phyloP scores from a whole-genome alignment of 2,888 invertebrate species.

The Philaethria dido region DNA sequence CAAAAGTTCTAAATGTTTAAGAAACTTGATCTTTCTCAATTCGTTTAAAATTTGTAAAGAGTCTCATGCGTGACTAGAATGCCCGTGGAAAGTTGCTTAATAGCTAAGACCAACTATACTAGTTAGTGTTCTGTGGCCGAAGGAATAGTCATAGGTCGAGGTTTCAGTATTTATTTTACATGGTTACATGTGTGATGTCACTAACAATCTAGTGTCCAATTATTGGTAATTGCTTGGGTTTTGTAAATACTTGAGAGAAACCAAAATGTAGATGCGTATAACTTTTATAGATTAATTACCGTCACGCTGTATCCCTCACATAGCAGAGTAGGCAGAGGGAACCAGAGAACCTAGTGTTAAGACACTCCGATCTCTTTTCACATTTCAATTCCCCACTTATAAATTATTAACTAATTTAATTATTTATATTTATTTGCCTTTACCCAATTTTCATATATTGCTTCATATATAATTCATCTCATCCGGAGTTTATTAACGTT shows the following conservation, averaged over 20 bases:
- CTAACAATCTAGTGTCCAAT: not conserved
- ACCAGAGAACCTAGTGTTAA: no score
- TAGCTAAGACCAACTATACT: not conserved
- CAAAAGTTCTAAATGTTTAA: constrained; percentile 39
- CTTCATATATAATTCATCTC: no score
- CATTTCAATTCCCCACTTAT: no score
- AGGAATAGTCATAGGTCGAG: constrained; percentile 10
- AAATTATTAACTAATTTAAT: no score
- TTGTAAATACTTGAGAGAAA: not conserved
- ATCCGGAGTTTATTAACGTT: no score
- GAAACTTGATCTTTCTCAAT: constrained; percentile 53
- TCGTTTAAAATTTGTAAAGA: constrained; percentile 50
- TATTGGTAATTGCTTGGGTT: not conserved
- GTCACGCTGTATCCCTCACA: no score
- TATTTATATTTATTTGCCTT: no score
- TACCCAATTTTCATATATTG: no score
- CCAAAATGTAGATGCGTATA: not conserved
- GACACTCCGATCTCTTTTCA: no score
- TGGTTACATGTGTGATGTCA: constrained; percentile 7
- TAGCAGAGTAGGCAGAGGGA: no score
- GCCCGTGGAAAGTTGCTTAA: constrained; percentile 42
- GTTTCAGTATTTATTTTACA: constrained; percentile 6
- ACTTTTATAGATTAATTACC: no score
- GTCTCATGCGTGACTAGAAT: constrained; percentile 53
- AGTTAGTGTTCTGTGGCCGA: constrained; percentile 15